Evolutionary conservation across 2,797 vertebrate genomes (phyloP).

Genomic region (Meda fulgida): DNA sequence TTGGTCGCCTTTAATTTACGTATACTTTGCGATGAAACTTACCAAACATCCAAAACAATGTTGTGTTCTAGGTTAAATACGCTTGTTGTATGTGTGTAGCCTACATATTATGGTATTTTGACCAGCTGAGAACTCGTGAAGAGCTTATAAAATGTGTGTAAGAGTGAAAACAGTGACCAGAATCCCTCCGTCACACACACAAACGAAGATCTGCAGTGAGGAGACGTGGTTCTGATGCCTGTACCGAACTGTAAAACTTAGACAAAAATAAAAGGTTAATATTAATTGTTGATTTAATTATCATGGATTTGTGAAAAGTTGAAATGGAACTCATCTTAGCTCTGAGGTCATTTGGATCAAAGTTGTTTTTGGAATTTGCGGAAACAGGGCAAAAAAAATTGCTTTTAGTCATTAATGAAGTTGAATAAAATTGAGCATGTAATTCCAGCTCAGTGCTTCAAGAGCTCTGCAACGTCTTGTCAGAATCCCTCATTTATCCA

Average conservation of each 20-base stretch:
- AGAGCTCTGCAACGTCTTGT: not conserved
- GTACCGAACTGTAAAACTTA: not conserved
- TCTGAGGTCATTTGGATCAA: not conserved
- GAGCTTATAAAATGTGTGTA: too few relatives aligned
- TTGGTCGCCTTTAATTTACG: too few relatives aligned
- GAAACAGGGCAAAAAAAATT: not conserved
- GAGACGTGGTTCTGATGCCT: too few relatives aligned
- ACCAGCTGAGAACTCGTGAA: too few relatives aligned
- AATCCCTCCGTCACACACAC: too few relatives aligned
- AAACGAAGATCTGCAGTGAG: too few relatives aligned
- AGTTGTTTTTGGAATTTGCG: not conserved
- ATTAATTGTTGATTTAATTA: not conserved
- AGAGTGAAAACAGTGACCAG: too few relatives aligned
- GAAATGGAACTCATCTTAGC: not conserved
- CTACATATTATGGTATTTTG: too few relatives aligned
- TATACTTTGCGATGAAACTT: too few relatives aligned
- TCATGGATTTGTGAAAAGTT: not conserved
- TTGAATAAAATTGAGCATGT: not conserved
- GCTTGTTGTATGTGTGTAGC: too few relatives aligned
- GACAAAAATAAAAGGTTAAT: not conserved
- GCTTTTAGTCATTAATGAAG: slow-evolving; percentile 2
- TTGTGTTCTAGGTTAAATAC: too few relatives aligned
- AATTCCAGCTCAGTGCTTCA: slow-evolving; percentile 16
- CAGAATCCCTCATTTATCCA: slow-evolving; percentile 25
- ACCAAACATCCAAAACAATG: too few relatives aligned